These are phyloP conservation scores for Drosophila setifemur DNA, from an alignment of 1,140 invertebrate species.

Conservation along the genomic window DNA sequence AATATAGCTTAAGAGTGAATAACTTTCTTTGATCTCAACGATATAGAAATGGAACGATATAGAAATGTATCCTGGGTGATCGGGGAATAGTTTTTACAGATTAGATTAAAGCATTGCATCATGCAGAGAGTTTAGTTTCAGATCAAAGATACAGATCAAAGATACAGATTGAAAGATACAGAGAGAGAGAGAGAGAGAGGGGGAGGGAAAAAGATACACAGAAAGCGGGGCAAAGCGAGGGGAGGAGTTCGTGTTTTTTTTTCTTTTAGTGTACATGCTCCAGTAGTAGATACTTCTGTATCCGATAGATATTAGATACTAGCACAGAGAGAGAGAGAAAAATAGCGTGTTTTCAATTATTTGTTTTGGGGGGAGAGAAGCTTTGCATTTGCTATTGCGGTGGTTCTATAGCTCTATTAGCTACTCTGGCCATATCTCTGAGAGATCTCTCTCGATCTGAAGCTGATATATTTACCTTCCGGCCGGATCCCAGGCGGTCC, in stretches of 20 bases:
- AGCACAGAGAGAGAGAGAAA: background rate
- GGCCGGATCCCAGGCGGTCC: slow-evolving; percentile 34
- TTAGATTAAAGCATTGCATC: background rate
- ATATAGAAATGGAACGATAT: too few species aligned
- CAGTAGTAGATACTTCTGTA: too few species aligned
- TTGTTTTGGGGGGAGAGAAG: too few species aligned
- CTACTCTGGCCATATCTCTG: too few species aligned
- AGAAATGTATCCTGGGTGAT: too few species aligned
- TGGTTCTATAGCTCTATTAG: too few species aligned
- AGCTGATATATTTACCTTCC: slow-evolving; percentile 68
- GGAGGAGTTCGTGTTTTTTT: background rate
- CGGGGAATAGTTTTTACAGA: background rate
- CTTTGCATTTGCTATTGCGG: too few species aligned
- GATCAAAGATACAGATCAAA: background rate
- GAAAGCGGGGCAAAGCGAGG: background rate
- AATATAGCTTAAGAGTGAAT: too few species aligned
- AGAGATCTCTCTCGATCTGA: slow-evolving; percentile 6
- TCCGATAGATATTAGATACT: background rate
- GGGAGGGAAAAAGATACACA: slow-evolving; percentile 2
- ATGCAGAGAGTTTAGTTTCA: background rate
- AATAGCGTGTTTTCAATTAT: too few species aligned
- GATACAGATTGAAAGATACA: slow-evolving; percentile 14
- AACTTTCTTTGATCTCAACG: too few species aligned
- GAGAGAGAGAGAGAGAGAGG: slow-evolving; percentile 7
- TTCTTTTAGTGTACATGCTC: too few species aligned